Percentiles rank a stretch among this genome's conserved stretches.
Conservation (phyloP, 2,888 invertebrate species). For the Lasioglossum oenotherae region DNA sequence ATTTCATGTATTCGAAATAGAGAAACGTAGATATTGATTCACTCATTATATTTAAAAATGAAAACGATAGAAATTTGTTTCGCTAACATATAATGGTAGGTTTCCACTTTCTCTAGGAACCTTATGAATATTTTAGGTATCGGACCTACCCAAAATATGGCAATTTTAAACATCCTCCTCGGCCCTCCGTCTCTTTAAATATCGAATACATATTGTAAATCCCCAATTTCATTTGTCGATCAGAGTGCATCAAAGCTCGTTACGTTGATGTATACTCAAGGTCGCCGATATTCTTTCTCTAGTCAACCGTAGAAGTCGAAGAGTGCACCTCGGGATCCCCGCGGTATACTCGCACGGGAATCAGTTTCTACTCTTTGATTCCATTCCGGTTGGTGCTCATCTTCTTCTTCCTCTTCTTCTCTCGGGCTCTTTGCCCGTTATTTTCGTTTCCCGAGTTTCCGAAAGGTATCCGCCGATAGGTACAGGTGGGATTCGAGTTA, state of each 20-base stretch:
- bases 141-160: background rate
- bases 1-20: no score
- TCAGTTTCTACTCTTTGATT: constrained; percentile 60
- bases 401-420: constrained; percentile 4
- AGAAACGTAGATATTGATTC: no score
- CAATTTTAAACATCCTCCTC: background rate
- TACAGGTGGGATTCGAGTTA: constrained; percentile 59
- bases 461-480: constrained; percentile 55
- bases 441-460: constrained; percentile 35
- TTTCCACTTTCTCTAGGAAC: background rate
- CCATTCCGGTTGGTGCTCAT: constrained; percentile 25
- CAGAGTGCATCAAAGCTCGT: background rate
- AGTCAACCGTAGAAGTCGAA: constrained; percentile 43
- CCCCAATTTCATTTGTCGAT: constrained; percentile 29
- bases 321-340: constrained; percentile 5
- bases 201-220: constrained; percentile 12
- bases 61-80: background rate
- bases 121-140: background rate
- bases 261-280: constrained; percentile 28
- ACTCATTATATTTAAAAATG: no score
- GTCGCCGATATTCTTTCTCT: constrained; percentile 42
- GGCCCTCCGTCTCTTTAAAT: background rate
- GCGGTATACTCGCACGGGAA: constrained; percentile 37
- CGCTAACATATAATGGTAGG: background rate
- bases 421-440: constrained; percentile 22